These are phyloP conservation scores for Folsomia manolachei DNA, from an alignment of 2,888 invertebrate species.

Conservation along the genomic window DNA sequence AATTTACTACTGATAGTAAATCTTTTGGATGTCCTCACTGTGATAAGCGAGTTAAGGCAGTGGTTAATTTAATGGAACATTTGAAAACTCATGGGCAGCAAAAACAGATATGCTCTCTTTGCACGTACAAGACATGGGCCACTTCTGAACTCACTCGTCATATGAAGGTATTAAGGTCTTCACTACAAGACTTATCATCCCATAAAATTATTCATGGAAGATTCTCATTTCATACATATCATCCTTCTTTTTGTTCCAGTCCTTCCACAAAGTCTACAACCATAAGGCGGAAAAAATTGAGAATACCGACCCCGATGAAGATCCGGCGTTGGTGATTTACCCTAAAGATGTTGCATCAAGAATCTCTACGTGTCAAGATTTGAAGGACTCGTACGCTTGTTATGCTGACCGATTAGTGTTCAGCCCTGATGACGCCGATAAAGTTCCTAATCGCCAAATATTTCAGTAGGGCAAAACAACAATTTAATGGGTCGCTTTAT, in stretches of 20 bases:
- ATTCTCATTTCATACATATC: background rate
- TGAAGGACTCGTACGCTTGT: constrained; percentile 34
- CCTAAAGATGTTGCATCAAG: constrained; percentile 47
- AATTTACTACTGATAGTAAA: constrained; percentile 49
- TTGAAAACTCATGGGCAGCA: constrained; percentile 62
- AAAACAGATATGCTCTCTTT: constrained; percentile 63
- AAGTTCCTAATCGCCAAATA: constrained; percentile 65
- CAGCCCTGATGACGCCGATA: constrained; percentile 64
- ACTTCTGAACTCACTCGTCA: constrained; percentile 44
- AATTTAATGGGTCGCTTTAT: constrained; percentile 1
- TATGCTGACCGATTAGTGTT: constrained; percentile 51
- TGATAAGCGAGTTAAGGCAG: constrained; percentile 55
- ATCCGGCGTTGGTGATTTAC: constrained; percentile 47
- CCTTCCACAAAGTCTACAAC: constrained; percentile 50
- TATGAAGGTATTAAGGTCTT: constrained; percentile 42
- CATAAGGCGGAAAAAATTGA: constrained; percentile 46
- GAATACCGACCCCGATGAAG: constrained; percentile 36
- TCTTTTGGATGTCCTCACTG: constrained; percentile 60
- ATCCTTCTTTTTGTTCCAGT: constrained; percentile 23
- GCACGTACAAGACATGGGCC: constrained; percentile 54
- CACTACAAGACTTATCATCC: background rate
- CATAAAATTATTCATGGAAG: too few relatives aligned
- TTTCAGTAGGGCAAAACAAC: constrained; percentile 57
- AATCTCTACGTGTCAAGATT: constrained; percentile 17
- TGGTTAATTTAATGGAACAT: constrained; percentile 59